Percentiles rank a stretch among this genome's conserved stretches.
Conservation (phyloP, 2,888 invertebrate genomes). For the Gandaritis pyraliata region DNA sequence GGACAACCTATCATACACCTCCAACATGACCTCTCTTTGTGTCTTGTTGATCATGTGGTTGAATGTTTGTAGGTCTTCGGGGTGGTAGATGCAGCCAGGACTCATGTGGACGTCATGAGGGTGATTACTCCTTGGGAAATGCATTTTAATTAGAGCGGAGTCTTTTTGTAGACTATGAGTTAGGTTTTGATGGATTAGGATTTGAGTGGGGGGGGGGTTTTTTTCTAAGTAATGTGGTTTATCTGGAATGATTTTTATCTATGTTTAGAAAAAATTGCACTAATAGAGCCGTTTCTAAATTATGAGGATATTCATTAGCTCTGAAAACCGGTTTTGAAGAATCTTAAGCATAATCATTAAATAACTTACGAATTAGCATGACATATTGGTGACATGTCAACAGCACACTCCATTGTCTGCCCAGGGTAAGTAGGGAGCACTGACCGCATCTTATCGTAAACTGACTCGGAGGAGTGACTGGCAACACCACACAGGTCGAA, state of each 20-base stretch:
- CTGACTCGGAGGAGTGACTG: slow-evolving; percentile 85
- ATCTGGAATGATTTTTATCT: too few relatives aligned
- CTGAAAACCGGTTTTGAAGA: too few relatives aligned
- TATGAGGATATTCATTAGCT: too few relatives aligned
- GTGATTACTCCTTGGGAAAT: slow-evolving; percentile 54
- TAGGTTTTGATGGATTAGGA: too few relatives aligned
- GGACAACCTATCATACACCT: slow-evolving; percentile 76
- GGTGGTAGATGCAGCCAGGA: slow-evolving; percentile 73
- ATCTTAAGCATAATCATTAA: too few relatives aligned
- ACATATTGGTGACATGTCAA: slow-evolving; percentile 87
- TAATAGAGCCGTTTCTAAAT: too few relatives aligned
- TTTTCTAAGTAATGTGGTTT: too few relatives aligned
- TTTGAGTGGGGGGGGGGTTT: too few relatives aligned
- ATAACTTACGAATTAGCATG: slow-evolving; percentile 74
- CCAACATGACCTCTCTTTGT: slow-evolving; percentile 81
- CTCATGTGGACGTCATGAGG: slow-evolving; percentile 71
- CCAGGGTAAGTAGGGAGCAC: slow-evolving; percentile 86
- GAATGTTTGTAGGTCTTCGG: slow-evolving; percentile 67
- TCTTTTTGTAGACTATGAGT: too few relatives aligned
- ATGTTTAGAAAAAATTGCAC: too few relatives aligned
- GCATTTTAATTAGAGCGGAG: too few relatives aligned
- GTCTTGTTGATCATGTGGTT: slow-evolving; percentile 80
- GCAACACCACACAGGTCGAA: slow-evolving; percentile 86
- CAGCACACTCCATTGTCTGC: slow-evolving; percentile 86
- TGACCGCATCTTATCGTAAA: slow-evolving; percentile 85